These are phyloP conservation scores for Hemaris fuciformis DNA, from an alignment of 2,888 invertebrate genomes.

Conservation along the genomic window DNA sequence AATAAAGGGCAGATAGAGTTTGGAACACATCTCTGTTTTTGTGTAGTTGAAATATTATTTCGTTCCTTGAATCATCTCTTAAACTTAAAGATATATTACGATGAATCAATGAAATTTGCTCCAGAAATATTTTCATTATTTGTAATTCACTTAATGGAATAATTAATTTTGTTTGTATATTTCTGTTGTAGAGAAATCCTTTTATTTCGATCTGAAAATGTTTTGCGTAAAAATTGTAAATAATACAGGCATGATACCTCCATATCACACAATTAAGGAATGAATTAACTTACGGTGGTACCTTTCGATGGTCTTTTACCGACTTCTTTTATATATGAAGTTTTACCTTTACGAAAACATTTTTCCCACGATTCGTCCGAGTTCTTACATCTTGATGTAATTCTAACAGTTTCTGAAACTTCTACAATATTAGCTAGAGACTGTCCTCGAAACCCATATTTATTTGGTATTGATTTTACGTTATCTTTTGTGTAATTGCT, in stretches of 20 bases:
- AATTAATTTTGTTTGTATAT: conserved; percentile 81
- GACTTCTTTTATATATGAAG: conserved; percentile 46
- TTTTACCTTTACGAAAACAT: conserved; percentile 75
- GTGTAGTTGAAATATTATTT: conserved; percentile 81
- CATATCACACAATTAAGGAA: background rate
- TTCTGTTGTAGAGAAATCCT: conserved; percentile 83
- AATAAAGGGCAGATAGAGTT: conserved; percentile 65
- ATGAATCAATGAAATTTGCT: conserved; percentile 84
- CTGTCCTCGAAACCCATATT: conserved; percentile 86
- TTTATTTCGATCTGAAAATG: conserved; percentile 80
- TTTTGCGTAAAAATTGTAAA: background rate
- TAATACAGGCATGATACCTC: background rate
- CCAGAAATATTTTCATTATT: conserved; percentile 80
- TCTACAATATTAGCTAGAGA: conserved; percentile 84
- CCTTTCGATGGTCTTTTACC: conserved; percentile 83
- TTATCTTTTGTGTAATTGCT: conserved; percentile 83
- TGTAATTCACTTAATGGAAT: conserved; percentile 80
- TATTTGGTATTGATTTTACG: conserved; percentile 73
- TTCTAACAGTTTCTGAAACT: conserved; percentile 79
- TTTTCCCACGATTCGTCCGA: conserved; percentile 80
- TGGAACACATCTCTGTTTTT: conserved; percentile 79
- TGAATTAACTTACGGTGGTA: conserved; percentile 80
- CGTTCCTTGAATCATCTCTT: conserved; percentile 83
- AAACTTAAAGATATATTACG: conserved; percentile 85
- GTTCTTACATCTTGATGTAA: conserved; percentile 78